Evolutionary conservation across 2,797 vertebrate species (phyloP), one percentile per base, ranked within the genome.

Genomic region (Sylvilagus floridanus): DNA sequence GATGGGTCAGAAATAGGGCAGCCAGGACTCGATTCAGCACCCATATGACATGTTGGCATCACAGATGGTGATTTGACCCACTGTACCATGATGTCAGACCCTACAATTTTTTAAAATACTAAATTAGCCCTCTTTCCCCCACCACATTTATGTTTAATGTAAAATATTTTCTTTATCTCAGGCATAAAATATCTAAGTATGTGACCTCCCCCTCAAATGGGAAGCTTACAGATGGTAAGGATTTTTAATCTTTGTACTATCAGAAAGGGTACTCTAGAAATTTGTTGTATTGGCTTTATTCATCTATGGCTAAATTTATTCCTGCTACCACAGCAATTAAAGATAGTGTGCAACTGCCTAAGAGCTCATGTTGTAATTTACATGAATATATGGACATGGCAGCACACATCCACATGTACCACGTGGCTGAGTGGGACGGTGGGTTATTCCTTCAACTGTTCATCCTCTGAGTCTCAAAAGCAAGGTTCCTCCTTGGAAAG

Each of bases 301-400:
- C 28, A 88, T 65, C 63, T 88, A 63, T 71, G 32, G 17, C 1
- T 78, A 54, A 83, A 57, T 65, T 83, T 88, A 69, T 88, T 95
- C 47, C 72, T 78, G n/a, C 16, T 37, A 30, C 17, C 22, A 32
- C 12, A 42, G 71, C 42, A 62, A 69, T 42, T 82, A 28, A 88
- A 83, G 76, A 63, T 47, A 73, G 21, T 28, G 37, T 71, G 77
- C 42, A 78, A 52, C 42, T 88, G 32, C 54, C 35, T 71, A 62
- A 52, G 30, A 63, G 21, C 3, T 60, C 14, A 26, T 52, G 2
- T 22, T 28, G 21, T 76, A 19, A 83, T 42, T 83, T 76, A 91
- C 24, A 14, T 22, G 32, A 35, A 32, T 13, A 47, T 12, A n/a
- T 28, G 52, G 22, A 63, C 14, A 54, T 10, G 57, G 42, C 30